These are phyloP conservation scores for Poecile montanus DNA, from an alignment of 2,797 vertebrate species.

Conservation along the genomic window DNA sequence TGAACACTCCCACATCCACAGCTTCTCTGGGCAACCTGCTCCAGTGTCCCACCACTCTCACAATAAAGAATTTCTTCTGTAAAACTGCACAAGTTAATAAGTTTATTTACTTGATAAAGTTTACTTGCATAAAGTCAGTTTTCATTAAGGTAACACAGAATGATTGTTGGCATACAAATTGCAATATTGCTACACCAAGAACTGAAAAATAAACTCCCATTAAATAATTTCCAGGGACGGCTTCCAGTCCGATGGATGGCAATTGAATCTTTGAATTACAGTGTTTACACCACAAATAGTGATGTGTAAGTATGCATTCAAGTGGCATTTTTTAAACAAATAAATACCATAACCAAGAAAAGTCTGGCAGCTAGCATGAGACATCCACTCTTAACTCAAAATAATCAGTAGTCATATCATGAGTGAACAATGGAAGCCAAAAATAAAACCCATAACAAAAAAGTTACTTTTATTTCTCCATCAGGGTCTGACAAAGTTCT, in stretches of 20 bases:
- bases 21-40: background rate
- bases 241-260: slow-evolving; percentile 91
- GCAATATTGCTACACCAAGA: background rate
- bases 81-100: background rate
- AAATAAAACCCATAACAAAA: background rate
- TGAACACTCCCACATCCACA: background rate
- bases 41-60: background rate
- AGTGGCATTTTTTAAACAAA: background rate
- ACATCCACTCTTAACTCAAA: background rate
- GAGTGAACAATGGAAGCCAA: background rate
- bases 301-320: slow-evolving; percentile 82
- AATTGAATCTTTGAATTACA: slow-evolving; percentile 89
- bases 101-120: background rate
- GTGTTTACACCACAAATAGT: slow-evolving; percentile 89
- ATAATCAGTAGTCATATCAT: background rate
- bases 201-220: background rate
- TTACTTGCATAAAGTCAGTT: background rate
- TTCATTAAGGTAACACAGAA: background rate
- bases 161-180: background rate
- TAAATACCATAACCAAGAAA: background rate
- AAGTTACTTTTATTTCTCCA: background rate
- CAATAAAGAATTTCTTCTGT: background rate
- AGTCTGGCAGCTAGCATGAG: background rate
- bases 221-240: slow-evolving; percentile 78
- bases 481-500: background rate